Evolutionary conservation across 2,888 invertebrate genomes (phyloP), one percentile per base, ranked within the genome.

Genomic region (Mimas tiliae): DNA sequence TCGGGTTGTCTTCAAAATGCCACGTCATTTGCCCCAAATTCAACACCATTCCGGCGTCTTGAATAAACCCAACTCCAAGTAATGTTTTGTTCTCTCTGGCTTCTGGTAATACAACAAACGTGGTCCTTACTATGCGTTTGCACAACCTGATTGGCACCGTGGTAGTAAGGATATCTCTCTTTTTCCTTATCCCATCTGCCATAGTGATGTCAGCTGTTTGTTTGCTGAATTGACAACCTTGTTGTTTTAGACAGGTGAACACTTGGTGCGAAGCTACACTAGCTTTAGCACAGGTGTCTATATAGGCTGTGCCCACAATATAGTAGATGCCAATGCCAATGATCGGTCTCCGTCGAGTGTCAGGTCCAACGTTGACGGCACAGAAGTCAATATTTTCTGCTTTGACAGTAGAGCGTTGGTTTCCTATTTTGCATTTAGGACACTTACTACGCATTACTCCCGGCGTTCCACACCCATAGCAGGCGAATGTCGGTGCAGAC

Each of bases 31-130:
- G 52, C 11, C 52, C 4, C 8, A 64, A 21, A 45, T 45, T 52
- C 42, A 64, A 16, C 0, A 11, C 8, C 42, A 52, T 52, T 12
- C 6, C 16, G 11, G 64, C 52, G n/a, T 64, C 51, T 64, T 64
- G 52, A 2, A 64, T 64, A 19, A 64, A 64, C 7, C 64, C 53
- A 6, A 64, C 53, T 12, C 47, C 53, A 12, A 64, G 14, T 3
- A 53, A 47, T 12, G 64, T 64, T 2, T 19, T 45, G 34, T 64
- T 64, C 1, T 51, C 27, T 6, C 9, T 14, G 1, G 63, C 27
- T 7, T 64, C 63, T 38, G 63, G 51, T n/a, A 64, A 11, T 8
- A 64, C 19, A 3, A 64, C 8, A 6, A 64, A 51, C 3, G 62
- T 21, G 34, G 45, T 11, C 1, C 4, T 4, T 1, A 45, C 9